A percentile compares a stretch with the other conserved stretches of the same genome.
These are phyloP conservation scores for Bradypus variegatus DNA, from an alignment of 2,797 vertebrate genomes.

Conservation along the genomic window DNA sequence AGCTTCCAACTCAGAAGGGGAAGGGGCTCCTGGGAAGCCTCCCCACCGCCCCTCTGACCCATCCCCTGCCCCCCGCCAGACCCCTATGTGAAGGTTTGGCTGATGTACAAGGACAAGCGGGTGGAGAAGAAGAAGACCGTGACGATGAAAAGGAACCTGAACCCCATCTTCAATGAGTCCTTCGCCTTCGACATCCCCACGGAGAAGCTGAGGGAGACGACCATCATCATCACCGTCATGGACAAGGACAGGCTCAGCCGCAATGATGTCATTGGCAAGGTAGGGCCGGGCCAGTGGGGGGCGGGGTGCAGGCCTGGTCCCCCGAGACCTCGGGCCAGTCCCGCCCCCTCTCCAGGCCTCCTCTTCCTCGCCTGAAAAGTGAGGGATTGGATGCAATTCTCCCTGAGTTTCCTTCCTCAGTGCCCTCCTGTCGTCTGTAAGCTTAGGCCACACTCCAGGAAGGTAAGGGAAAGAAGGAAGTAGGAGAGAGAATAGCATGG, in stretches of 20 bases:
- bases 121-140: constrained; percentile 99
- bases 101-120: constrained; percentile 98
- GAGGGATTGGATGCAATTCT: too few species aligned
- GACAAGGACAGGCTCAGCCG: constrained; percentile 98
- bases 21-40: background rate
- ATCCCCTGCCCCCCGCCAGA: constrained; percentile 73
- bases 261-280: constrained; percentile 99
- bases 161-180: constrained; percentile 98
- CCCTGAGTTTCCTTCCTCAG: too few species aligned
- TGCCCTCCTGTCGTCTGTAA: rapidly evolving
- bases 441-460: background rate
- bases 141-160: constrained; percentile 97
- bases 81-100: constrained; percentile 98
- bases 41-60: background rate
- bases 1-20: background rate
- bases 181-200: constrained; percentile 97
- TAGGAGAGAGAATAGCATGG: background rate
- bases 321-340: background rate
- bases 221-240: constrained; percentile 99
- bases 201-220: constrained; percentile 96
- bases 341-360: background rate
- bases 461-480: background rate
- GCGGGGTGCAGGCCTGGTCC: background rate
- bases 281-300: constrained; percentile 55
- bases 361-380: background rate